Conservation (phyloP, 1,140 invertebrate species). For the Theocolax elegans region DNA sequence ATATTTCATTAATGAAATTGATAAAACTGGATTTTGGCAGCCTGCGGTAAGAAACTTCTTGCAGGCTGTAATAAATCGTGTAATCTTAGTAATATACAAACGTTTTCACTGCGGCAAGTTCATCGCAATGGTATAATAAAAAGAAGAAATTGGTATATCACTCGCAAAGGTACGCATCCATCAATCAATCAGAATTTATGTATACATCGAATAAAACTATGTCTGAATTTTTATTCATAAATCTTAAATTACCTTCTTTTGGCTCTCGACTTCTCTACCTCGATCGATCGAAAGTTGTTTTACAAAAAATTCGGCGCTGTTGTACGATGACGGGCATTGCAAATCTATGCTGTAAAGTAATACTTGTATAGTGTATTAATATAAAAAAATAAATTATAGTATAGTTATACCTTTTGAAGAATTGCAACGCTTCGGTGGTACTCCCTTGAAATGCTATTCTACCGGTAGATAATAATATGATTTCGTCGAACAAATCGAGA, state of each 20-base stretch:
- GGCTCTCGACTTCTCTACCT: constrained; percentile 66
- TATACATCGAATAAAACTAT: too few relatives aligned
- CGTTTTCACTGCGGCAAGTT: too few relatives aligned
- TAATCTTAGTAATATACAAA: too few relatives aligned
- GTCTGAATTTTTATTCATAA: too few relatives aligned
- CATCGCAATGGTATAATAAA: too few relatives aligned
- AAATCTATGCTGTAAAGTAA: constrained; percentile 68
- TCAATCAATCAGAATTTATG: too few relatives aligned
- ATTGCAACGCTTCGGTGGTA: constrained; percentile 70
- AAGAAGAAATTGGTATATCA: too few relatives aligned
- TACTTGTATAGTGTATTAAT: background rate
- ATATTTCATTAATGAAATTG: too few relatives aligned
- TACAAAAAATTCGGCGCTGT: constrained; percentile 80
- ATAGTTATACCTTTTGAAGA: constrained; percentile 72
- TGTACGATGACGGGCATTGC: constrained; percentile 75
- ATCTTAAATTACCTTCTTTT: constrained; percentile 51
- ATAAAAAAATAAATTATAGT: background rate
- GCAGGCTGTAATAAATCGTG: too few relatives aligned
- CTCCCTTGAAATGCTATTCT: constrained; percentile 84
- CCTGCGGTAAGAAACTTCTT: too few relatives aligned
- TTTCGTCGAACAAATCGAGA: constrained; percentile 83
- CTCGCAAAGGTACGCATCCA: too few relatives aligned
- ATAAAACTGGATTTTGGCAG: too few relatives aligned
- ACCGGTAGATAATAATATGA: constrained; percentile 82
- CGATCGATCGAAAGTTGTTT: constrained; percentile 72